Percentiles rank a stretch among this genome's conserved stretches.
phyloP scores from a whole-genome alignment of 2,113 vertebrate genomes.

The Melanotaenia duboulayi region DNA sequence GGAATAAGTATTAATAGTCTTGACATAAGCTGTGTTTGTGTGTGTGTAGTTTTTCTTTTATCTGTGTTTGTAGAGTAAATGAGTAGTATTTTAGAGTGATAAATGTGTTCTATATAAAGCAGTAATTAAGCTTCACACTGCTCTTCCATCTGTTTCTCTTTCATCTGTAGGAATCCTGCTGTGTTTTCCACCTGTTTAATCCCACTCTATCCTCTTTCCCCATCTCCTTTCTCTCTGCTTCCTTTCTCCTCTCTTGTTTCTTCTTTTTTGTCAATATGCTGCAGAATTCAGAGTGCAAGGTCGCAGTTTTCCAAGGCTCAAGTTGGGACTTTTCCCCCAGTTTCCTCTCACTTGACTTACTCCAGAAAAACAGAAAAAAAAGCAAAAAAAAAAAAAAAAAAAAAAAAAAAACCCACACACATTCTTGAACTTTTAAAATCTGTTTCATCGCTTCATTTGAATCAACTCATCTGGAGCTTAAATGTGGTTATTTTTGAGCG shows the following conservation, averaged over 20 bases:
- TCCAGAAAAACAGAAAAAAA: constrained; percentile 10
- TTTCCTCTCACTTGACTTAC: constrained; percentile 39
- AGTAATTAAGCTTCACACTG: constrained; percentile 2
- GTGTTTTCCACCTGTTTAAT: constrained; percentile 12
- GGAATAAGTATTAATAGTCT: constrained; percentile 37
- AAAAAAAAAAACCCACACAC: background rate
- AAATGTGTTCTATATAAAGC: background rate
- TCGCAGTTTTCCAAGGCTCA: constrained; percentile 72
- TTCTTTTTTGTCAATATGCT: constrained; percentile 43
- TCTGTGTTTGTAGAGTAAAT: constrained; percentile 2
- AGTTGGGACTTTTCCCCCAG: constrained; percentile 51
- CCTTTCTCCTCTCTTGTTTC: constrained; percentile 9
- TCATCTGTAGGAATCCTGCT: constrained; percentile 30
- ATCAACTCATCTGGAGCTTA: constrained; percentile 16
- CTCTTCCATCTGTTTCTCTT: constrained; percentile 2
- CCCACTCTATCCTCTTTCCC: constrained; percentile 2
- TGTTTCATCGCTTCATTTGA: constrained; percentile 7
- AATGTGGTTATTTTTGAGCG: constrained; percentile 40
- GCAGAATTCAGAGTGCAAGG: constrained; percentile 64
- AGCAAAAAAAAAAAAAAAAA: constrained; percentile 2
- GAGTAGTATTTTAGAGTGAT: background rate
- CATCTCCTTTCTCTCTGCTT: background rate
- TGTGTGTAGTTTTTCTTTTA: background rate
- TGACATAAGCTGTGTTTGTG: constrained; percentile 2
- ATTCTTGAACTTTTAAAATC: constrained; percentile 29